Evolutionary conservation across 2,797 vertebrate species (phyloP).

Genomic region (Odontamblyopus lacepedii): DNA sequence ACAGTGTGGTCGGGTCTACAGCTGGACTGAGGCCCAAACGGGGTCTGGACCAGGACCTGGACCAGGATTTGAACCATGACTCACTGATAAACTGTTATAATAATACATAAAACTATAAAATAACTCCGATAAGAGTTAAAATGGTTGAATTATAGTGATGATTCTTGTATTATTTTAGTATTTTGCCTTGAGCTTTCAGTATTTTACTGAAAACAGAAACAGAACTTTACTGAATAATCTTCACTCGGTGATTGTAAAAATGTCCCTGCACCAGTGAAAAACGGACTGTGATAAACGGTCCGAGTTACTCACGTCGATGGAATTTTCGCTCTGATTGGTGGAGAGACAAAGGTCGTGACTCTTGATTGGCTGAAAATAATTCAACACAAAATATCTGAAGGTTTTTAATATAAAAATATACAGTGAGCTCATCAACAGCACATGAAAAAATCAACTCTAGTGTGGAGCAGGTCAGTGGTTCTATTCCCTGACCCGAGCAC

Average conservation of each 20-base stretch:
- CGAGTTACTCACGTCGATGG: too few relatives aligned
- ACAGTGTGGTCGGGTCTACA: background rate
- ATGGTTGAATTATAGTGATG: background rate
- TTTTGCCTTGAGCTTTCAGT: too few relatives aligned
- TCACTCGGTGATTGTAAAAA: too few relatives aligned
- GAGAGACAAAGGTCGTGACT: too few relatives aligned
- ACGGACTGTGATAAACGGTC: too few relatives aligned
- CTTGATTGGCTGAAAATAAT: background rate
- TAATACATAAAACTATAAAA: too few relatives aligned
- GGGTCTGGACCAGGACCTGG: background rate
- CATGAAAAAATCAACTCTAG: background rate
- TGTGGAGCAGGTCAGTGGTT: background rate
- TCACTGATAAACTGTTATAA: background rate
- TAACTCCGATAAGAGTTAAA: too few relatives aligned
- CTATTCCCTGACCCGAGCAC: background rate
- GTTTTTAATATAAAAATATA: conserved; percentile 5
- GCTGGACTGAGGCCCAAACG: background rate
- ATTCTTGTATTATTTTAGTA: background rate
- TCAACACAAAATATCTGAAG: background rate
- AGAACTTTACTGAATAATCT: too few relatives aligned
- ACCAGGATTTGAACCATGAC: background rate
- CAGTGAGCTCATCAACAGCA: background rate
- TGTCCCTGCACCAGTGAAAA: too few relatives aligned
- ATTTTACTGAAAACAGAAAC: too few relatives aligned
- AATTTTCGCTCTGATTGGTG: too few relatives aligned